Base-by-base conservation (phyloP, 1,140 invertebrate species). In the Rhyzopertha dominica region DNA sequence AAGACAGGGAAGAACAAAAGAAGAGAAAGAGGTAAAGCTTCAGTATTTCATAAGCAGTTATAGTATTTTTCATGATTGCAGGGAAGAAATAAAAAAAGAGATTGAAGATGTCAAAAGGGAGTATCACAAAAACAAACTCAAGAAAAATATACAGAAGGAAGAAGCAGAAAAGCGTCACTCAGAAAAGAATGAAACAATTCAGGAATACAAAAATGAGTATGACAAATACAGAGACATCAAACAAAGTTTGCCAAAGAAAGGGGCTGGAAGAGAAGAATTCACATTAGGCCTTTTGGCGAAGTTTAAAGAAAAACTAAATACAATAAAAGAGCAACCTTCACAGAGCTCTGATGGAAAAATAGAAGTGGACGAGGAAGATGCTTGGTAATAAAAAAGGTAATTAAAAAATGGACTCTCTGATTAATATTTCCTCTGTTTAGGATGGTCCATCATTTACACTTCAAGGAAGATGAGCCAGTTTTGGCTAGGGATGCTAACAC, bases 401-500 rank as follows among this genome's bases (percentile, higher is more conserved):
- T 14, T 40, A 38, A 13, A 29, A 20, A 14, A 19, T 26, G 7
- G 35, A 37, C 7, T 30, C 28, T 28, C 22, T 36, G 36, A 26
- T 10, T 22, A 16, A 28, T 9, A 31, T 23, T 34, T 26, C 18
- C 22, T 42, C 18, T 45, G 68, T 70, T n/a, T 54, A 82, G 81
- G 92, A 71, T 96, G 63, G 73, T 75, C 3, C 90, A 95, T 62
- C 78, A 77, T 24, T 71, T 98, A 8, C 72, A 78, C 9, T 93
- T 90, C 63, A 84, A 90, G 49, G 81, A 86, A 7, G 77, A 81
- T 46, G 73, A 70, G 1, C 78, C 82, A 0, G 81, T 90, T 12
- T 71, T 94, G 38, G 95, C 95, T 0, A 92, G 95, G 65, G 96
- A 99, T 76, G 95, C 95, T 0, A 97, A 90, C 55, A 88, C 83